phyloP scores from a whole-genome alignment of 2,113 vertebrate genomes.

The Condylura cristata region DNA sequence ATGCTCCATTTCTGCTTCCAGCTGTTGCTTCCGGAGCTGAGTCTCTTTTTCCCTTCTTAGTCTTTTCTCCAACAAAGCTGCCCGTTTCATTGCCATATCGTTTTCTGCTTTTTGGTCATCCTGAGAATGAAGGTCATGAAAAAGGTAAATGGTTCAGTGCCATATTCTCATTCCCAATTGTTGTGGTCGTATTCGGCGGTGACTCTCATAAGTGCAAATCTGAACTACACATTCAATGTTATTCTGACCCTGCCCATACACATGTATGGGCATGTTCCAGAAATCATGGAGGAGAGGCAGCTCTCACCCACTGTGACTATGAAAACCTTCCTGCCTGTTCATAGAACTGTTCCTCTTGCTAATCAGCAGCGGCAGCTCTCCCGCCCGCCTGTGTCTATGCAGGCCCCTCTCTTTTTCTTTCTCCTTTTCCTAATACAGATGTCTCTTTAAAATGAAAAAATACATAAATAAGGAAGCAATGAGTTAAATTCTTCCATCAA shows the following conservation, averaged over 20 bases:
- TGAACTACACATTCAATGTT: not conserved
- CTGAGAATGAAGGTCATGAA: slow-evolving; percentile 82
- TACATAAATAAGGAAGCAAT: not conserved
- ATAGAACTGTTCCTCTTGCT: too few species aligned
- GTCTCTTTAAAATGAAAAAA: too few species aligned
- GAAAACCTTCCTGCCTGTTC: too few species aligned
- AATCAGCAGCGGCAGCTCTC: too few species aligned
- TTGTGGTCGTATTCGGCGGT: not conserved
- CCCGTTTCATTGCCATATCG: slow-evolving; percentile 96
- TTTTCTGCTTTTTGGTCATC: slow-evolving; percentile 96
- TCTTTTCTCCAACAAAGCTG: slow-evolving; percentile 96
- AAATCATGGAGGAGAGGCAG: not conserved
- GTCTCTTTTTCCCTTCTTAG: slow-evolving; percentile 94
- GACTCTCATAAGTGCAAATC: not conserved
- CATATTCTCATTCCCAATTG: not conserved
- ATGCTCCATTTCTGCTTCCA: slow-evolving; percentile 94
- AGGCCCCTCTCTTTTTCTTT: too few species aligned
- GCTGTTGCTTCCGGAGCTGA: slow-evolving; percentile 94
- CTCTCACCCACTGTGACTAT: not conserved
- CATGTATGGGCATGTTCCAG: not conserved
- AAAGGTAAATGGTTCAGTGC: slow-evolving; percentile 6
- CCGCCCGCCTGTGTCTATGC: too few species aligned
- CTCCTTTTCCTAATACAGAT: too few species aligned
- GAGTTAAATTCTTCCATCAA: not conserved
- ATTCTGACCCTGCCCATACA: not conserved